phyloP scores from a whole-genome alignment of 1,140 invertebrate genomes.

The Drosophila sp. region DNA sequence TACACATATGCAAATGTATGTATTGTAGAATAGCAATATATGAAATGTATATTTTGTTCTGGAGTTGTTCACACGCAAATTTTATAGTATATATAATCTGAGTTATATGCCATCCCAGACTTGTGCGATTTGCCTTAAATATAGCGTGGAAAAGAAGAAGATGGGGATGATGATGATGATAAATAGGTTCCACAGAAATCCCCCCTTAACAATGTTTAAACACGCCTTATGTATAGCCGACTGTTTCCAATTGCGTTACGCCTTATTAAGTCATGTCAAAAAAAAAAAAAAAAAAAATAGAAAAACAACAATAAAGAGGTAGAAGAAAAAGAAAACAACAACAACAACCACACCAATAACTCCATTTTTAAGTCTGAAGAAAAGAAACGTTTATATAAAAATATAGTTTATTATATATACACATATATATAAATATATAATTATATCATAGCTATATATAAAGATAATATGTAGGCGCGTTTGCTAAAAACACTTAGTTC shows the following conservation, averaged over 20 bases:
- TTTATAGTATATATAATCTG: conserved; percentile 29
- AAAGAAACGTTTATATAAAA: conserved; percentile 62
- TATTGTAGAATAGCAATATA: background rate
- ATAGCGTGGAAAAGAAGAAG: conserved; percentile 30
- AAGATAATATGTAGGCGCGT: conserved; percentile 30
- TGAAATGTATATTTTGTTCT: conserved; percentile 21
- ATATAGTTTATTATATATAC: conserved; percentile 26
- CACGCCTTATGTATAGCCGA: conserved; percentile 40
- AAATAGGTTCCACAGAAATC: background rate
- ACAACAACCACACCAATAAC: conserved; percentile 51
- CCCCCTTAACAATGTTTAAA: background rate
- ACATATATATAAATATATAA: conserved; percentile 32
- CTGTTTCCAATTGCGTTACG: conserved; percentile 46
- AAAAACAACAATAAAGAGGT: conserved; percentile 28
- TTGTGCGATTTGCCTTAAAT: conserved; percentile 77
- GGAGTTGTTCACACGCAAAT: conserved; percentile 38
- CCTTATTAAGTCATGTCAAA: conserved; percentile 58
- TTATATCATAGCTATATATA: conserved; percentile 16
- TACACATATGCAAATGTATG: background rate
- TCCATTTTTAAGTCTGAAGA: conserved; percentile 78
- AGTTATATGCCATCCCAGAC: conserved; percentile 43
- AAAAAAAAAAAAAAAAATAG: conserved; percentile 9
- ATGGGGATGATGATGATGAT: background rate
- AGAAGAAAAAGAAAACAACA: conserved; percentile 28
- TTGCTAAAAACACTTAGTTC: conserved; percentile 47